phyloP scores from a whole-genome alignment of 2,888 invertebrate genomes.

The Eupithecia abbreviata region DNA sequence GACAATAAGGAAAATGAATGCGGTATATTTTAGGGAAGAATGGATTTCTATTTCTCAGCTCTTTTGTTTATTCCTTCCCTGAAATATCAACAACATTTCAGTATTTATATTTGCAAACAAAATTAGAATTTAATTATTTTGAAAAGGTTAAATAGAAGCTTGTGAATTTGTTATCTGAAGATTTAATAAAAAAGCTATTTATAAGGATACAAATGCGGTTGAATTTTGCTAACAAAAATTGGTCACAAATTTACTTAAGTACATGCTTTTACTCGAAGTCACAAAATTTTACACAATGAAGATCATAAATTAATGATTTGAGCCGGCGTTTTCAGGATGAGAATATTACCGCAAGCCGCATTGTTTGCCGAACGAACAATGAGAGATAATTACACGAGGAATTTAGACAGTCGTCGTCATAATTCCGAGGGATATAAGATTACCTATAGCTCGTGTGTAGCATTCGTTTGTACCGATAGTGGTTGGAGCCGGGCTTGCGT shows the following conservation, averaged over 20 bases:
- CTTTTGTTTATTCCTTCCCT: background rate
- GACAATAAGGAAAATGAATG: constrained; percentile 8
- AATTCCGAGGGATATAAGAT: constrained; percentile 31
- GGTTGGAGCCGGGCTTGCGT: constrained; percentile 1
- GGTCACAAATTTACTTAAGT: background rate
- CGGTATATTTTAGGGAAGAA: background rate
- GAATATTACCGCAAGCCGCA: constrained; percentile 44
- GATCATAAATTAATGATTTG: constrained; percentile 40
- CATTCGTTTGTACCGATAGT: constrained; percentile 9
- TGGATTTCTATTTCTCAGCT: background rate
- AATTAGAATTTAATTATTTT: background rate
- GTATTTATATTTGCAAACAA: background rate
- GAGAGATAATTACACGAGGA: constrained; percentile 52
- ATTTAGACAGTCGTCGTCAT: constrained; percentile 47
- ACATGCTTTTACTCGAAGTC: constrained; percentile 12
- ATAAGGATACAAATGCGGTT: background rate
- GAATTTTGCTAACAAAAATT: constrained; percentile 5
- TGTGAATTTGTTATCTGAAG: background rate
- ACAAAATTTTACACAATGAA: constrained; percentile 35
- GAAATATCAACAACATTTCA: background rate
- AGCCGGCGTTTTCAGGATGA: constrained; percentile 34
- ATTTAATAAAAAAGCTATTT: background rate
- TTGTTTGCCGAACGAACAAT: constrained; percentile 53
- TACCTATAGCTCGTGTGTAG: constrained; percentile 10
- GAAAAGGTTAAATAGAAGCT: background rate